Evolutionary conservation across 2,797 vertebrate genomes (phyloP).

Genomic region (Anguilla megastoma): DNA sequence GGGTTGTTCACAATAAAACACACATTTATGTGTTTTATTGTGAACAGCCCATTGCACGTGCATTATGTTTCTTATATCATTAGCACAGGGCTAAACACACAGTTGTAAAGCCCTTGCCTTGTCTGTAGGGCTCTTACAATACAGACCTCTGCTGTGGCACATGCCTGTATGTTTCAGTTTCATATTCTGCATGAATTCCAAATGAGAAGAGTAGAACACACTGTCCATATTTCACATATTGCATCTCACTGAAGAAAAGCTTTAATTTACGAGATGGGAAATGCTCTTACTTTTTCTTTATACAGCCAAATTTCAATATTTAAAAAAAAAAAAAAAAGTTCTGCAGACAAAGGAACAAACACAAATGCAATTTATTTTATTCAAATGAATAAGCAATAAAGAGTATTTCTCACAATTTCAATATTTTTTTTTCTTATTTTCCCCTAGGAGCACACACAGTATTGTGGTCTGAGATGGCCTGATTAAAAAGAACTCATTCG

Average conservation of each 20-base stretch:
- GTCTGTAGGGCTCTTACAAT: too few relatives aligned
- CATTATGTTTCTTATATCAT: background rate
- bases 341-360: too few relatives aligned
- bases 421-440: background rate
- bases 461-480: background rate
- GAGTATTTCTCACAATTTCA: background rate
- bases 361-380: constrained; percentile 10
- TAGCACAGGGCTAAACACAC: background rate
- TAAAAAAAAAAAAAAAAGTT: background rate
- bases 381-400: background rate
- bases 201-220: background rate
- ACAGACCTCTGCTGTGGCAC: background rate
- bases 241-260: background rate
- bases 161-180: background rate
- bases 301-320: background rate
- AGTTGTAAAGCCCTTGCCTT: too few relatives aligned
- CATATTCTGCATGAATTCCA: background rate
- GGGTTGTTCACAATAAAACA: too few relatives aligned
- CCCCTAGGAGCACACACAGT: too few relatives aligned
- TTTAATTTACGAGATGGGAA: background rate
- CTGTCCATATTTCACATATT: background rate
- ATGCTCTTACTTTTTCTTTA: background rate
- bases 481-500: background rate
- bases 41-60: too few relatives aligned
- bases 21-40: too few relatives aligned